Evolutionary conservation across 2,797 vertebrate species (phyloP), one percentile per base, ranked within the genome.

Genomic region (Siniperca undulata): DNA sequence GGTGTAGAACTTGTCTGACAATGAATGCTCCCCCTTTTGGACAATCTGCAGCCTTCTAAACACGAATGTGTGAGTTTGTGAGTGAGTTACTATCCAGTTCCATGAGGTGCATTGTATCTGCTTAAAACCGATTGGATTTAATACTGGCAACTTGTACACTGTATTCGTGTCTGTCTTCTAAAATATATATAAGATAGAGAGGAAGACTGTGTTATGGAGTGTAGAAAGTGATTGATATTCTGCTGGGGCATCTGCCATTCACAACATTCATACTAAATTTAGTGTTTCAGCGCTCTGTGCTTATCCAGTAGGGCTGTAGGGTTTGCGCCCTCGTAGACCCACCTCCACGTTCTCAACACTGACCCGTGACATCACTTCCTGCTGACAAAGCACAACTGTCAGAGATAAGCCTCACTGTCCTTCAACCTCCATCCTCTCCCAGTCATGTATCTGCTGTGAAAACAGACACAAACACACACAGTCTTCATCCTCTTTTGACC

Each of bases 301-400:
- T 91, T 91, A 93, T 92, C 83, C 81, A 68, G 82, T 91, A 88
- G 84, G 90, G 76, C 90, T 75, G 71, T 59, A 91, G 91, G 95
- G 95, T 95, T 94, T 94, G 83, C 1, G 42, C 80, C 89, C 89
- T 91, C 67, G 3, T 50, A 86, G 87, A 88, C 88, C 82, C 82
- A 71, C 66, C 86, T 87, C 77, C 69, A 83, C 89, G 89, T 89
- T 92, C 87, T 91, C 88, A 93, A 94, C 89, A 90, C 86, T 95
- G 91, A 95, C 89, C 94, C 78, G 46, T 95, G 93, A 90, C 92
- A 94, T 94, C 91, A 91, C 85, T 93, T 93, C 89, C 90, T 94
- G 92, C 93, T 90, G 84, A 93, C 71, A 16, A 90, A 92, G 90
- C 92, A 69, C 3, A 81, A 65, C 90, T 95, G 91, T 93, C 94